phyloP scores from a whole-genome alignment of 2,888 invertebrate genomes.

The Andrena haemorrhoa region DNA sequence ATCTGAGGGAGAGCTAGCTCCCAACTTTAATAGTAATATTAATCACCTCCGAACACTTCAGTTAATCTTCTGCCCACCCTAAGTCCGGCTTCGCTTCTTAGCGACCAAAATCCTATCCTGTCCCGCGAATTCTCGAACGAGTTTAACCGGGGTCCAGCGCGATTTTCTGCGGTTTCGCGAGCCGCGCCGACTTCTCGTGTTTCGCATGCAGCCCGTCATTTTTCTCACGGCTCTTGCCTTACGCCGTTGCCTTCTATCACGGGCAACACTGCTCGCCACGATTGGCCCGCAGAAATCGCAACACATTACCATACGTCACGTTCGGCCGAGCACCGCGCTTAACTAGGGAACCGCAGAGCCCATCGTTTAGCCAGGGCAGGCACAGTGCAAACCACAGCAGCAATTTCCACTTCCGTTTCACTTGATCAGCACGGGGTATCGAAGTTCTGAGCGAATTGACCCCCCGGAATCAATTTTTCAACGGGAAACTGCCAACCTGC shows the following conservation, averaged over 20 bases:
- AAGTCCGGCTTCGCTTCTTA: not conserved
- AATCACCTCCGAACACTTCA: too few relatives aligned
- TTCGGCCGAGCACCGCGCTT: not conserved
- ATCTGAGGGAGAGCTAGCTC: too few relatives aligned
- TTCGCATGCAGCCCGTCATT: slow-evolving; percentile 49
- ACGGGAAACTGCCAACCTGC: not conserved
- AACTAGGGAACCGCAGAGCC: slow-evolving; percentile 8
- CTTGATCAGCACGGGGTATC: not conserved
- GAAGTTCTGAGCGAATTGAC: not conserved
- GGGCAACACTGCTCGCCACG: not conserved
- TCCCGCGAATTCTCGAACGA: slow-evolving; percentile 45
- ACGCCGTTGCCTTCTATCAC: slow-evolving; percentile 22
- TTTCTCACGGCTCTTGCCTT: slow-evolving; percentile 63
- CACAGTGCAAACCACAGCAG: not conserved
- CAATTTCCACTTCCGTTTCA: slow-evolving; percentile 17
- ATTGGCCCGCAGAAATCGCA: slow-evolving; percentile 1
- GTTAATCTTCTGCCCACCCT: too few relatives aligned
- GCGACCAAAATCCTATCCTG: slow-evolving; percentile 10
- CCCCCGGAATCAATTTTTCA: not conserved
- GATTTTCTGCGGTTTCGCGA: slow-evolving; percentile 56
- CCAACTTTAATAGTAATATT: too few relatives aligned
- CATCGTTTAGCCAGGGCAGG: slow-evolving; percentile 7
- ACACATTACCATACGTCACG: slow-evolving; percentile 7
- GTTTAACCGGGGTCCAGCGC: slow-evolving; percentile 17
- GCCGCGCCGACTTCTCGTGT: slow-evolving; percentile 55